These are phyloP conservation scores for Autographa gamma DNA, from an alignment of 2,888 invertebrate genomes.

Conservation along the genomic window DNA sequence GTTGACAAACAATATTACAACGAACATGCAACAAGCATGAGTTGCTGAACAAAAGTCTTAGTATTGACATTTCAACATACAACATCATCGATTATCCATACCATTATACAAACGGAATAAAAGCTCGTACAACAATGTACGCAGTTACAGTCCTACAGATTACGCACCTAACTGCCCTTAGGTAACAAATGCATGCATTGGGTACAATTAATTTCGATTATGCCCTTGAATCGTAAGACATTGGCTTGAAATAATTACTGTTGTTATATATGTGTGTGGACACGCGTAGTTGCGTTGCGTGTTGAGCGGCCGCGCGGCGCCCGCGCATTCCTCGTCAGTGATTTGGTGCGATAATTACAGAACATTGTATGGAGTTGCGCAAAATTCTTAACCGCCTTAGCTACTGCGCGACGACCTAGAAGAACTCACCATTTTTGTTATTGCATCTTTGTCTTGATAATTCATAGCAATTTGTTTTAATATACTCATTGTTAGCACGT, in stretches of 20 bases:
- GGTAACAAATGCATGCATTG: constrained; percentile 56
- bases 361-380: constrained; percentile 74
- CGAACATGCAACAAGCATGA: not conserved
- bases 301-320: constrained; percentile 58
- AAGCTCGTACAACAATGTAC: constrained; percentile 13
- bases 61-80: constrained; percentile 9
- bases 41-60: not conserved
- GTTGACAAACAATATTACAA: not conserved
- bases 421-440: constrained; percentile 67
- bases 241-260: constrained; percentile 74
- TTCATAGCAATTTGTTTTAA: constrained; percentile 24
- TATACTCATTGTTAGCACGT: constrained; percentile 28
- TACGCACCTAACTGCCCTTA: constrained; percentile 36
- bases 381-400: constrained; percentile 65
- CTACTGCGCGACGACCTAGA: constrained; percentile 72
- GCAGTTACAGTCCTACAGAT: constrained; percentile 47
- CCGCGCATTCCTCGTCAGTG: constrained; percentile 67
- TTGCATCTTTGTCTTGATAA: constrained; percentile 58
- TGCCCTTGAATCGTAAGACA: constrained; percentile 79
- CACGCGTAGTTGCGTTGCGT: constrained; percentile 75
- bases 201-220: constrained; percentile 62
- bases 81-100: constrained; percentile 7
- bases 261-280: constrained; percentile 70
- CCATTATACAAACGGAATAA: constrained; percentile 22
- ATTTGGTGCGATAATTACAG: constrained; percentile 78